Evolutionary conservation across 2,888 invertebrate genomes (phyloP).

Genomic region (Horisme vitalbata): DNA sequence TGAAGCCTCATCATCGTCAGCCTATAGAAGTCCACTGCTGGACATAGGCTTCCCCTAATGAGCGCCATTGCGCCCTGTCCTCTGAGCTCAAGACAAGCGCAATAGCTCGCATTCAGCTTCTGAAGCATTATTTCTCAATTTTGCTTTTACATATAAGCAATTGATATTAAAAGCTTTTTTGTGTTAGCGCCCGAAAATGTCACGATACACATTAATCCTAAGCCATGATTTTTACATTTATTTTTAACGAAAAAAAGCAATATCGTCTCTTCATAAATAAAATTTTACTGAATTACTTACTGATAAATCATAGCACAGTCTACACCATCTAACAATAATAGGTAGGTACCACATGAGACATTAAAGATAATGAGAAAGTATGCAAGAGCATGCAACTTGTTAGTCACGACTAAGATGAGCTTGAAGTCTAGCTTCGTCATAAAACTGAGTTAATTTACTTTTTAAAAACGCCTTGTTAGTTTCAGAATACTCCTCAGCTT

Average conservation of each 20-base stretch:
- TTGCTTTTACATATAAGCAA: conserved; percentile 26
- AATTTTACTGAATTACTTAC: no score
- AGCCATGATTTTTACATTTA: conserved; percentile 22
- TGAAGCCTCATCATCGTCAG: no score
- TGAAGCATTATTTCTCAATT: conserved; percentile 15
- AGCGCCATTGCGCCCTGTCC: no score
- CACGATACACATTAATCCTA: conserved; percentile 12
- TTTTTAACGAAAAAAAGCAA: neutral
- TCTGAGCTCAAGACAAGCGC: no score
- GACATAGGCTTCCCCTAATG: no score
- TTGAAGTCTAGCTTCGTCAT: conserved; percentile 4
- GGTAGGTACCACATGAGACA: no score
- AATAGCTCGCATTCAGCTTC: no score
- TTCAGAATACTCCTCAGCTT: conserved; percentile 7
- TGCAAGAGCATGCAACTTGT: no score
- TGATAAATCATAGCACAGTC: no score
- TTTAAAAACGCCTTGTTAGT: conserved; percentile 20
- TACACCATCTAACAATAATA: no score
- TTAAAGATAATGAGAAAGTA: no score
- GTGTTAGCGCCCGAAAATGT: conserved; percentile 37
- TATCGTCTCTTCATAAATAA: neutral
- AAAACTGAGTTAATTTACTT: conserved; percentile 23
- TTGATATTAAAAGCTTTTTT: conserved; percentile 44
- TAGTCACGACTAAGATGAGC: conserved; percentile 2
- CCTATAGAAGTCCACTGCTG: no score